phyloP scores from a whole-genome alignment of 2,888 invertebrate genomes.

The Oligia fasciuncula region DNA sequence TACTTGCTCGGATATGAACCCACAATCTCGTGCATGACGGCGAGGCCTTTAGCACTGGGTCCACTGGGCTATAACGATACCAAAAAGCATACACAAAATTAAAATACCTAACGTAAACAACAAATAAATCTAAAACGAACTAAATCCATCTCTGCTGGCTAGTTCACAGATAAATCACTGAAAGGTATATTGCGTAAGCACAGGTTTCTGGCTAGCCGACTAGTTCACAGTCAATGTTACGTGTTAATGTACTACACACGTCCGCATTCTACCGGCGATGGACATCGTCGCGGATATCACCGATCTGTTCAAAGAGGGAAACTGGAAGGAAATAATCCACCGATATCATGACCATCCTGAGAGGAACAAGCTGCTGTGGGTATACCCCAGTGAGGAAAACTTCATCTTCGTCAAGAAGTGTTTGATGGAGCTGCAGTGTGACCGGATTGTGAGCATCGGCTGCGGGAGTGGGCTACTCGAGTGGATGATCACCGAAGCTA shows the following conservation, averaged over 20 bases:
- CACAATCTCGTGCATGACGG: background rate
- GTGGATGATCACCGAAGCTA: conserved; percentile 93
- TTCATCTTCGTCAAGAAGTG: conserved; percentile 89
- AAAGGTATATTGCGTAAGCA: conserved; percentile 67
- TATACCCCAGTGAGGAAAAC: conserved; percentile 92
- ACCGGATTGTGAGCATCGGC: conserved; percentile 92
- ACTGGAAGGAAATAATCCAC: conserved; percentile 87
- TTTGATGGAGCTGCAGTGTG: conserved; percentile 83
- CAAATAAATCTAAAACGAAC: conserved; percentile 7
- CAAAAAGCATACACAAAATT: background rate
- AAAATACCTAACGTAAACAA: background rate
- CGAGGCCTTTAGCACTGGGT: background rate
- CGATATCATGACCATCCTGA: conserved; percentile 87
- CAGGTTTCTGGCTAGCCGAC: conserved; percentile 39
- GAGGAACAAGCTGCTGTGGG: conserved; percentile 92
- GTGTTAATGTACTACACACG: conserved; percentile 17
- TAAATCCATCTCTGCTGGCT: conserved; percentile 68
- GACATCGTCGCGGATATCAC: conserved; percentile 82
- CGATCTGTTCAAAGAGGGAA: conserved; percentile 80
- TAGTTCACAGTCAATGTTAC: conserved; percentile 72
- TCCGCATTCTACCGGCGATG: conserved; percentile 71
- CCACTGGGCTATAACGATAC: background rate
- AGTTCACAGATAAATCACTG: conserved; percentile 70
- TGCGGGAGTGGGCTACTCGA: conserved; percentile 96
- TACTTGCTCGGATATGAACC: background rate